Evolutionary conservation across 30 jellyfish, hydroid and myxozoan species (phyloP), one percentile per base, ranked within the genome.

Genomic region (Turritopsis dohrnii): DNA sequence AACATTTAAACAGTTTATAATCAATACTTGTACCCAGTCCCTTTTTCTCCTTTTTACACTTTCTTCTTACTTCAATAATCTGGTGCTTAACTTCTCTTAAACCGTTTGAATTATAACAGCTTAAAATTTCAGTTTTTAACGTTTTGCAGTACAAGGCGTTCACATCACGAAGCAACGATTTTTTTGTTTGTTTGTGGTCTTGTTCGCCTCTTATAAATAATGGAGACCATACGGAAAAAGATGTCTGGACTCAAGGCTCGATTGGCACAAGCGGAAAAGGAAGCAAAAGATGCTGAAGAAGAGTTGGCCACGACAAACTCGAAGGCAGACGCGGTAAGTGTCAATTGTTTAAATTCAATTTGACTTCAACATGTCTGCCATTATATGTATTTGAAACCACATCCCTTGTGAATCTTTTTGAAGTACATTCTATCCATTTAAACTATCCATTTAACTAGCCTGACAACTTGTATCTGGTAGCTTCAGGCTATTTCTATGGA

Each of bases 291-390:
- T 29, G 96, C 94, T 80, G 96, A 89, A 66, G 86, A 81, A 19
- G 96, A 89, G 87, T 86, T 89, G 29, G 96, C 89, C 27, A 90
- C 82, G 53, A 89, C 96, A 27, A 89, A 89, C 76, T 90, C 90
- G 28, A 84, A 89, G 71, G 96, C 96, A 76, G 91, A 84, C 52
- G 87, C 85, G 54, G 96, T 89, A 65, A 80, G 94, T 89, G 79
- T 53, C 71, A 71, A 16, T 72, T 18, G 21, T 54, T 54, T 21
- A 54, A 18, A 54, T 54, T 54, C 72, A 16, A 18, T 54, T 18
- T n/a, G n/a, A 54, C n/a, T n/a, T n/a, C n/a, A 41, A 41, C 9
- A 41, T 41, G 60, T 41, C 60, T 41, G 60, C n/a, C n/a, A n/a
- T n/a, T n/a, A n/a, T n/a, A n/a, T n/a, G n/a, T n/a, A n/a, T n/a